phyloP scores from a whole-genome alignment of 2,797 vertebrate species.

The Pogoniulus pusillus region DNA sequence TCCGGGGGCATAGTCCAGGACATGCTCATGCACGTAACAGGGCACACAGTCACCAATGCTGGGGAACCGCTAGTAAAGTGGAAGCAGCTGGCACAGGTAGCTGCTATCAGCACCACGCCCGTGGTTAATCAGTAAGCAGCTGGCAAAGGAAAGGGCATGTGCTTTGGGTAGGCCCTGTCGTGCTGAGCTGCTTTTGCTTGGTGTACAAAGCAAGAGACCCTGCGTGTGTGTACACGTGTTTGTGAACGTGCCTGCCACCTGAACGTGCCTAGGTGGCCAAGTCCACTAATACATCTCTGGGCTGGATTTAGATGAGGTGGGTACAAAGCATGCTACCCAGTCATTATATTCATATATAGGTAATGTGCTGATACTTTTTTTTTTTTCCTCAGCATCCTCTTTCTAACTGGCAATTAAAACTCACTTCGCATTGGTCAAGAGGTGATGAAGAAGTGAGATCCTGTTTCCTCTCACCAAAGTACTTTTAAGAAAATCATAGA shows the following conservation, averaged over 20 bases:
- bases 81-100: accelerated
- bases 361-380: not conserved
- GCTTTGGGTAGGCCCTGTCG: not conserved
- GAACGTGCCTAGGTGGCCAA: not conserved
- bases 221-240: accelerated
- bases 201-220: not conserved
- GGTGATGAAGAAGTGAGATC: not conserved
- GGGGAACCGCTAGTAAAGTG: not conserved
- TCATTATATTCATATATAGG: not conserved
- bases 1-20: not conserved
- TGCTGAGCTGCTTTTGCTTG: not conserved
- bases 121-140: not conserved
- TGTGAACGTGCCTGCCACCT: not conserved
- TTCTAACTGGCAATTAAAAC: not conserved
- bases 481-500: not conserved
- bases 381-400: not conserved
- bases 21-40: accelerated
- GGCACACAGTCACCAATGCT: accelerated
- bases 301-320: not conserved
- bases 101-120: not conserved
- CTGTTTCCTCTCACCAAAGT: not conserved
- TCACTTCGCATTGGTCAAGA: not conserved
- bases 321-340: not conserved
- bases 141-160: not conserved
- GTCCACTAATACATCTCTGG: not conserved